These are phyloP conservation scores for Tenthredo notha DNA, from an alignment of 2,888 invertebrate species.

Conservation along the genomic window DNA sequence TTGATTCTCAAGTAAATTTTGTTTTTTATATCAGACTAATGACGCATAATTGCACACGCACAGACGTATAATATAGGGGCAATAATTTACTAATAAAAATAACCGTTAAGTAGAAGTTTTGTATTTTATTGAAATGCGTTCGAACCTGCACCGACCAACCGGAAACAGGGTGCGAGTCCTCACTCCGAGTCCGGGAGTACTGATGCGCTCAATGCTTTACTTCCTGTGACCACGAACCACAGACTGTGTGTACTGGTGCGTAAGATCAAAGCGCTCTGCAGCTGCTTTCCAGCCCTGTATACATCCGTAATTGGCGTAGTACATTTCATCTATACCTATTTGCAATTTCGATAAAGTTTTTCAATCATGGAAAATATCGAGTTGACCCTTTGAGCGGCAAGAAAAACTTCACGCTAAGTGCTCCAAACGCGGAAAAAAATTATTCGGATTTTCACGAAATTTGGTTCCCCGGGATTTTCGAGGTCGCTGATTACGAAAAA, in stretches of 20 bases:
- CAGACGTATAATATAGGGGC: background rate
- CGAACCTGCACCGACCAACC: slow-evolving; percentile 59
- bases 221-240: slow-evolving; percentile 65
- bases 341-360: background rate
- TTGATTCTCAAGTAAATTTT: too few relatives aligned
- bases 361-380: too few relatives aligned
- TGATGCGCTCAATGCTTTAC: slow-evolving; percentile 70
- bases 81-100: background rate
- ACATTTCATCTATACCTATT: background rate
- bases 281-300: background rate
- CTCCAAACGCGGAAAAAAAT: too few relatives aligned
- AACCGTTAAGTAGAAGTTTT: background rate
- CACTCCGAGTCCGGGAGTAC: slow-evolving; percentile 66
- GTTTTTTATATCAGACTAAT: too few relatives aligned
- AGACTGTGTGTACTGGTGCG: slow-evolving; percentile 37
- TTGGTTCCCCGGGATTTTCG: too few relatives aligned
- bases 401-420: too few relatives aligned
- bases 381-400: too few relatives aligned
- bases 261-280: slow-evolving; percentile 32
- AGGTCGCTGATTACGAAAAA: too few relatives aligned
- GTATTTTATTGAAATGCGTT: slow-evolving; percentile 7
- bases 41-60: background rate
- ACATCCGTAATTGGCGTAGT: background rate
- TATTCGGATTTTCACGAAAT: too few relatives aligned
- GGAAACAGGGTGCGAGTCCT: slow-evolving; percentile 63